Evolutionary conservation across 1,140 invertebrate species (phyloP).

Genomic region (Brachionus rubens): DNA sequence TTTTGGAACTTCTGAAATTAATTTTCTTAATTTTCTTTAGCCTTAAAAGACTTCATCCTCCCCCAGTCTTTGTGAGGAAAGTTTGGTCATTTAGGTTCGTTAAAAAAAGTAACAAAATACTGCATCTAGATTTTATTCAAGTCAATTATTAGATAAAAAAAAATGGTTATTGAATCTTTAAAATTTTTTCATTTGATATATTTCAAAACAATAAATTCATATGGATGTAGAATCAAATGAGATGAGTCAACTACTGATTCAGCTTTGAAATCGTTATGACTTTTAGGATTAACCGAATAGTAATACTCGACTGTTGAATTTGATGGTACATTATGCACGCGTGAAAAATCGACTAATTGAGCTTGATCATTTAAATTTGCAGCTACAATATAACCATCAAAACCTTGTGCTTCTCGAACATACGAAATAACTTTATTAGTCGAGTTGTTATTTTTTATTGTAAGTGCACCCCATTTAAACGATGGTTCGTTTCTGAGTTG

Average conservation of each 20-base stretch:
- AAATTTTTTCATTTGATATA: too few species aligned
- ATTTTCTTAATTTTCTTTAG: too few species aligned
- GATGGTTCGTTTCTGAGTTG: constrained; percentile 26
- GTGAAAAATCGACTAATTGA: constrained; percentile 1
- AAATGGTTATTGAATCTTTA: too few species aligned
- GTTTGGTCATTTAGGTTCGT: too few species aligned
- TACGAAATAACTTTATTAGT: constrained; percentile 6
- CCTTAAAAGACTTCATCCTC: too few species aligned
- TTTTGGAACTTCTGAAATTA: too few species aligned
- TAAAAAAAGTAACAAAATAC: too few species aligned
- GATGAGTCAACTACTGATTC: neutral
- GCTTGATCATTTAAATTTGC: neutral
- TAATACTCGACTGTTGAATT: neutral
- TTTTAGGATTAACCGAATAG: neutral
- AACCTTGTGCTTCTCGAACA: constrained; percentile 28
- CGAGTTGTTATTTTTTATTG: neutral
- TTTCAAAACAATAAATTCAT: neutral
- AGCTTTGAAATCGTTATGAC: neutral
- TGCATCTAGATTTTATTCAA: too few species aligned
- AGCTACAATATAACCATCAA: constrained; percentile 15
- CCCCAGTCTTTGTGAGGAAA: too few species aligned
- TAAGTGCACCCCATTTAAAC: constrained; percentile 27
- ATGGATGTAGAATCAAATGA: neutral
- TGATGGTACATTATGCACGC: neutral
- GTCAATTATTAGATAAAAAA: too few species aligned